Percentiles rank a stretch among this genome's conserved stretches.
These are phyloP conservation scores for Pseudobourletiella spinata DNA, from an alignment of 1,140 invertebrate genomes.

Conservation along the genomic window DNA sequence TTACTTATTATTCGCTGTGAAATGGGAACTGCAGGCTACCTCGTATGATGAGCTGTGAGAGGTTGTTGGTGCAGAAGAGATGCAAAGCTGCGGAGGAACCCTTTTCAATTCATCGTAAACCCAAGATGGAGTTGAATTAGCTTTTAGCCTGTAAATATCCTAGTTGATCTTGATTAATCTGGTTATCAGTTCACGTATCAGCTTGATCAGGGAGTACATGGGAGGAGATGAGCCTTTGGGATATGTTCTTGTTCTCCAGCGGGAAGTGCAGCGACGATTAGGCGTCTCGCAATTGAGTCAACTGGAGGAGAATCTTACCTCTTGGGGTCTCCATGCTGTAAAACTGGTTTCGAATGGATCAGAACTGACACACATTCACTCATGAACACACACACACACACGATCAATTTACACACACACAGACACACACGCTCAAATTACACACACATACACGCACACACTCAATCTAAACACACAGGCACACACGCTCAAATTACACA, in stretches of 20 bases:
- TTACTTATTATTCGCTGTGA: too few species aligned
- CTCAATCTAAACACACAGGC: too few species aligned
- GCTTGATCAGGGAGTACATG: background rate
- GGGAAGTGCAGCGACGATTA: background rate
- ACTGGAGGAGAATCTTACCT: background rate
- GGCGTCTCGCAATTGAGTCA: background rate
- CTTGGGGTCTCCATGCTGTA: background rate
- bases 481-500: too few species aligned
- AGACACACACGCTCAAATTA: too few species aligned
- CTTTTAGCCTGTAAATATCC: background rate
- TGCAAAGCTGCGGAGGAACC: too few species aligned
- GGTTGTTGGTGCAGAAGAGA: too few species aligned
- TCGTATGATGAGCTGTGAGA: too few species aligned
- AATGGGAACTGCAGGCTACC: too few species aligned
- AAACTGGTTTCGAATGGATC: background rate
- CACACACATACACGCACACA: too few species aligned
- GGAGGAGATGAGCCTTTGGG: background rate
- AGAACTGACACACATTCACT: background rate
- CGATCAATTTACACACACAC: too few species aligned
- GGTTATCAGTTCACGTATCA: background rate
- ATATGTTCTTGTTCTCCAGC: background rate
- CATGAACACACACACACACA: too few species aligned
- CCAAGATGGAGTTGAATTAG: background rate
- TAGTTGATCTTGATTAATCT: background rate
- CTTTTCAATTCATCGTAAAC: too few species aligned